Evolutionary conservation across 2,797 vertebrate genomes (phyloP).

Genomic region (Falco rusticolus): DNA sequence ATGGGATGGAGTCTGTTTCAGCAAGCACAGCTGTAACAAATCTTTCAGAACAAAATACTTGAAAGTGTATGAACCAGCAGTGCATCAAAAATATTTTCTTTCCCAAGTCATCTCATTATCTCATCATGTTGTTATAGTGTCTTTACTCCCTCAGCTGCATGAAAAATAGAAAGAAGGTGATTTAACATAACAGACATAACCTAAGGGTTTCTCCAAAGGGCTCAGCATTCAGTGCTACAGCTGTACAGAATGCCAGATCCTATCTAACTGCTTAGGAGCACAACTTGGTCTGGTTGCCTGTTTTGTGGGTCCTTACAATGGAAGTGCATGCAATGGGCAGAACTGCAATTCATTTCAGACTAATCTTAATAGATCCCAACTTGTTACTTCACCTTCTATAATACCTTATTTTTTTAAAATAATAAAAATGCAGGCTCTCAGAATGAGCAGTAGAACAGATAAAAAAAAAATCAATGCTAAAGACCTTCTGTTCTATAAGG

Average conservation of each 20-base stretch:
- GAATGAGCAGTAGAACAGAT: background rate
- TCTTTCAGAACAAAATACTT: background rate
- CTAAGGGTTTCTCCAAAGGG: background rate
- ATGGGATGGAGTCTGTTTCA: background rate
- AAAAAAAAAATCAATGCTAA: background rate
- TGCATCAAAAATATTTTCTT: background rate
- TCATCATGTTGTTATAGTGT: background rate
- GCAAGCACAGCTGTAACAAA: background rate
- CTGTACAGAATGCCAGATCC: background rate
- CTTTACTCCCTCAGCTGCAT: background rate
- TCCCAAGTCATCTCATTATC: background rate
- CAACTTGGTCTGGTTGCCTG: background rate
- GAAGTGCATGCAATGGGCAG: background rate
- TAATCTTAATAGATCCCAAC: background rate
- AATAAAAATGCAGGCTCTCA: background rate
- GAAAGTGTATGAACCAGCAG: background rate
- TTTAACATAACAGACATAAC: background rate
- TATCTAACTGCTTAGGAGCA: background rate
- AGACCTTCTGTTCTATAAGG: background rate
- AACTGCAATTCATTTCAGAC: background rate
- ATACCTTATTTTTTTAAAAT: background rate
- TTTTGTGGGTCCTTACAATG: background rate
- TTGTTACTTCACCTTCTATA: background rate
- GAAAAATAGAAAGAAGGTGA: background rate
- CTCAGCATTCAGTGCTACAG: background rate